Base-by-base conservation (phyloP, 2,888 invertebrate species). In the Pogonocherus hispidulus region DNA sequence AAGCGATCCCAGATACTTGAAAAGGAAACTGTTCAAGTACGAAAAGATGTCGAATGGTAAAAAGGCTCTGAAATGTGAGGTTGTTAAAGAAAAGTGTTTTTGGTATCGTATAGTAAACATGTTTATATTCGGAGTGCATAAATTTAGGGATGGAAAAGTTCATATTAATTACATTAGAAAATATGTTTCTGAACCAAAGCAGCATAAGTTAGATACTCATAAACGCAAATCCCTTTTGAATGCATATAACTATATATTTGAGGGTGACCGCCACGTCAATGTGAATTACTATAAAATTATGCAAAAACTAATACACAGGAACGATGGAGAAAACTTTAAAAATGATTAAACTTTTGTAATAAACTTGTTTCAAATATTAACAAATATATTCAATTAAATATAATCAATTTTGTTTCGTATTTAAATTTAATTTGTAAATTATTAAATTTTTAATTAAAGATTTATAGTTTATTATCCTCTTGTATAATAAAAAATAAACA, bases 241-340 rank as follows among this genome's bases (percentile, higher is more conserved):
- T 32, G 71, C 77, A 9, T 79, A 79, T 49, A 56, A 55, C 41
- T 79, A 77, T 56, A 76, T 80, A 54, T 80, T 80, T 47, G 76
- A 77, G 9, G 63, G 66, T 8, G 66, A 72, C 6, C 72, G 71
- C 63, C 75, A 76, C 14, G 37, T 62, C 11, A 55, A 63, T 55
- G 54, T 76, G n/a, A 60, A 74, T 60, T 76, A 74, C 56, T 59
- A 51, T 44, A 67, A 64, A 20, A 20, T 64, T 60, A 54, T 71
- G 23, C 60, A 62, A 6, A 9, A 46, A 23, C 14, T 70, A 41
- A 59, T 67, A 14, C 60, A 51, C 8, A 66, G 60, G 46, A 18
- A 60, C 18, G 41, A 60, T 19, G 37, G 22, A 47, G 51, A 49
- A 49, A 3, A 19, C n/a, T n/a, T n/a, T n/a, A n/a, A n/a, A n/a